Percentiles rank a stretch among this genome's conserved stretches.
phyloP scores from a whole-genome alignment of 2,113 vertebrate species.

The Ptyas mucosa region DNA sequence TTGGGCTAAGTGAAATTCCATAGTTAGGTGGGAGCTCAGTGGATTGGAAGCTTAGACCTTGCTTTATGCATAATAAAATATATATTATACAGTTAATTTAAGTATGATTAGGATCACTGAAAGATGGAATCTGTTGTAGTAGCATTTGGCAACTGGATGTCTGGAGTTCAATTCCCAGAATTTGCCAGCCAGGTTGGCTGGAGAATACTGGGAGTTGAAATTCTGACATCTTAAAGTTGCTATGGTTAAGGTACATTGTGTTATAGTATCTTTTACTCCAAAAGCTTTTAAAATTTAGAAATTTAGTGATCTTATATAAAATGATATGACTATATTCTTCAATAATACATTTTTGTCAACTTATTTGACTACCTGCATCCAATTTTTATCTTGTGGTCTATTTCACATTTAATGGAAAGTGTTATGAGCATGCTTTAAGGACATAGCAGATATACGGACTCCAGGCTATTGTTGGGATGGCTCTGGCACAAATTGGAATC shows the following conservation, averaged over 20 bases:
- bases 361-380: not conserved
- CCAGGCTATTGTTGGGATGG: not conserved
- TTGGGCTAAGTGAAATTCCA: not conserved
- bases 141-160: too few relatives aligned
- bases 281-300: slow-evolving; percentile 39
- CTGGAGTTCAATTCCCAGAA: too few relatives aligned
- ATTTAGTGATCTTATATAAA: slow-evolving; percentile 36
- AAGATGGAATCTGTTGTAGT: not conserved
- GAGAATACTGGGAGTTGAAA: too few relatives aligned
- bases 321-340: not conserved
- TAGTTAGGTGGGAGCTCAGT: not conserved
- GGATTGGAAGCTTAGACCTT: not conserved
- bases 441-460: not conserved
- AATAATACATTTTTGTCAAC: not conserved
- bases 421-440: not conserved
- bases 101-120: not conserved
- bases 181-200: too few relatives aligned
- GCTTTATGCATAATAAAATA: not conserved
- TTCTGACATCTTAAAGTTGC: too few relatives aligned
- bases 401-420: not conserved
- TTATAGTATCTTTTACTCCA: slow-evolving; percentile 23
- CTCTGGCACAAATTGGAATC: not conserved
- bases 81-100: fast-evolving
- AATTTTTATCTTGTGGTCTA: fast-evolving
- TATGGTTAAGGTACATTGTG: too few relatives aligned